Evolutionary conservation across 1,140 invertebrate species (phyloP).

Genomic region (Monomorium pharaonis): DNA sequence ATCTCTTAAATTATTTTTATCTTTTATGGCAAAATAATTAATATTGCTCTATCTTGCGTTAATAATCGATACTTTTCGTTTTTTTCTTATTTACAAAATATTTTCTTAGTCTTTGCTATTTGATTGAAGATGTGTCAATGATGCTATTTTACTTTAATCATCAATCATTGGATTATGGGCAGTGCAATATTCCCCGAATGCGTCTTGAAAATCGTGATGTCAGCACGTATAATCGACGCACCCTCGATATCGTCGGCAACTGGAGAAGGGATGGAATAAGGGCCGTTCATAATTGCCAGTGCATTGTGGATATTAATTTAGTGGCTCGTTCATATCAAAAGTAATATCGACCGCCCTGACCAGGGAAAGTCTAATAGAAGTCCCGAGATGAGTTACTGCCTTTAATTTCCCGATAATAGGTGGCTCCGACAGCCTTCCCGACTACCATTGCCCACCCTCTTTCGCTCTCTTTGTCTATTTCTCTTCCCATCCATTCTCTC

Average conservation of each 20-base stretch:
- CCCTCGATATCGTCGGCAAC: conserved; percentile 39
- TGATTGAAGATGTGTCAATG: neutral
- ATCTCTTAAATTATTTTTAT: neutral
- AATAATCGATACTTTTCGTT: neutral
- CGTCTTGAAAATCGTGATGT: conserved; percentile 33
- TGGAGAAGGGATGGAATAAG: conserved; percentile 66
- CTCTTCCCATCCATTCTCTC: conserved; percentile 33
- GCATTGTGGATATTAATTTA: conserved; percentile 84
- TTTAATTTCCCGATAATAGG: conserved; percentile 84
- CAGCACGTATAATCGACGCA: conserved; percentile 49
- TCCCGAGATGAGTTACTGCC: conserved; percentile 82
- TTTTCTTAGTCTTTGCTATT: neutral
- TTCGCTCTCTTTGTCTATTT: conserved; percentile 61
- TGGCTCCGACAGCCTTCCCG: conserved; percentile 72
- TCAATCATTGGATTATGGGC: conserved; percentile 27
- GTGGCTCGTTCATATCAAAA: conserved; percentile 84
- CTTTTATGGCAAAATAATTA: neutral
- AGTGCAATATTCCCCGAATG: conserved; percentile 20
- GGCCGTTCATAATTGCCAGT: conserved; percentile 82
- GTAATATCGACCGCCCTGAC: conserved; percentile 82
- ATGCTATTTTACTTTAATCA: conserved; percentile 15
- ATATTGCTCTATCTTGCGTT: neutral
- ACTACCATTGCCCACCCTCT: conserved; percentile 48
- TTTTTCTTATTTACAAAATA: neutral
- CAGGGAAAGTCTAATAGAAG: conserved; percentile 84